phyloP scores from a whole-genome alignment of 2,888 invertebrate genomes.

The Spilosoma lubricipeda region DNA sequence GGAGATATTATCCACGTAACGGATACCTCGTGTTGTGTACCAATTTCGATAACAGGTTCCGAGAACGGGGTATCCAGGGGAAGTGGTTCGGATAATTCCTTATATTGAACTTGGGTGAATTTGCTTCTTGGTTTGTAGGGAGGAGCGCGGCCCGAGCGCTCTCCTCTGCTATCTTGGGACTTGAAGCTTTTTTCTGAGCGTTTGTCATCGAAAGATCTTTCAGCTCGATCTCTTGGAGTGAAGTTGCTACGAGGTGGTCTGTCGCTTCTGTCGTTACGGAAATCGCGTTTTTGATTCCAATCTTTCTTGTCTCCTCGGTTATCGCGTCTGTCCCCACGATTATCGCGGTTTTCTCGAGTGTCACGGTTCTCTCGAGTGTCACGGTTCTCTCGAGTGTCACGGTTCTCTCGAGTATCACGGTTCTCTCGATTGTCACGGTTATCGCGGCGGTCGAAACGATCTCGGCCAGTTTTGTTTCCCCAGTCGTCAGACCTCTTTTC shows the following conservation, averaged over 20 bases:
- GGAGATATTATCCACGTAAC: slow-evolving; percentile 93
- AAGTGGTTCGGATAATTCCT: slow-evolving; percentile 78
- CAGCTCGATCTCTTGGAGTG: slow-evolving; percentile 73
- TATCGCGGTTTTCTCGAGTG: slow-evolving; percentile 31
- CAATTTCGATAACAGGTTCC: slow-evolving; percentile 79
- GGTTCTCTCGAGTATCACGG: slow-evolving; percentile 26
- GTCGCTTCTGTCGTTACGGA: slow-evolving; percentile 61
- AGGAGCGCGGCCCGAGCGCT: slow-evolving; percentile 62
- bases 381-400: slow-evolving; percentile 32
- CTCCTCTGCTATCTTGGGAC: slow-evolving; percentile 64
- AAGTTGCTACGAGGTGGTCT: slow-evolving; percentile 69
- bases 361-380: slow-evolving; percentile 33
- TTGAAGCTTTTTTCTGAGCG: slow-evolving; percentile 69
- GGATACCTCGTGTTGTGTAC: slow-evolving; percentile 85
- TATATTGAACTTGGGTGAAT: slow-evolving; percentile 72
- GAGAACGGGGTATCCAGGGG: slow-evolving; percentile 80
- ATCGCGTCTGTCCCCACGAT: slow-evolving; percentile 52
- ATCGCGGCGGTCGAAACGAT: slow-evolving; percentile 45
- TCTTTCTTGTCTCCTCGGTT: slow-evolving; percentile 58
- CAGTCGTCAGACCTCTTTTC: slow-evolving; percentile 64
- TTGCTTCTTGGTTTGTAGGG: slow-evolving; percentile 69
- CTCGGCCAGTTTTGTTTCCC: slow-evolving; percentile 55
- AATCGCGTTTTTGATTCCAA: slow-evolving; percentile 51
- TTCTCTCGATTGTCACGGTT: slow-evolving; percentile 35
- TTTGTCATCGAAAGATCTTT: slow-evolving; percentile 70